Evolutionary conservation across 2,113 vertebrate genomes (phyloP), one percentile per base, ranked within the genome.

Genomic region (Actinemys pallida): DNA sequence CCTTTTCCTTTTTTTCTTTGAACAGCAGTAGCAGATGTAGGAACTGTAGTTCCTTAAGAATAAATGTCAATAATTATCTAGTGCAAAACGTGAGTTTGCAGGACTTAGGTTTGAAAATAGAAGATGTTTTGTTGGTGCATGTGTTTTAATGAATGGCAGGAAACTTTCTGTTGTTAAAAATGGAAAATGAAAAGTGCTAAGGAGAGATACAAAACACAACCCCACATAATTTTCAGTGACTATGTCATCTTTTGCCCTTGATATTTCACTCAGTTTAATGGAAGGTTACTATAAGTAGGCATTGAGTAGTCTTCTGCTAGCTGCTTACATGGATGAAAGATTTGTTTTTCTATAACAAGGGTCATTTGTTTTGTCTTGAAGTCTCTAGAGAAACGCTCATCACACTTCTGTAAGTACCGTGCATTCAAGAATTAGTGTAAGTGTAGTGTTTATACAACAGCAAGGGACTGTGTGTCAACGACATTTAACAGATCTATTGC

Each of bases 241-340:
- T 93, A 87, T 79, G 87, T 94, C 56, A 62, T 53, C 87, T 90
- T 88, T 91, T 89, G 92, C 91, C 94, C 93, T 96, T 95, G 88
- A 7, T 90, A 93, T 92, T 92, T 92, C 56, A 56, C 3, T 35
- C 13, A 45, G 8, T 25, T 94, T 85, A 93, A 72, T 24, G 79
- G 81, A 95, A 35, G 94, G 31, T 57, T 54, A 80, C 93, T 88
- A 84, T 57, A 83, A 47, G 95, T 86, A 93, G 93, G 94, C 89
- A 95, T 93, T 97, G 94, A 96, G 87, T 95, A 91, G 20, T 83
- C 53, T 92, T 88, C 88, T 95, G 87, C 92, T 95, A 81, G 81
- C 95, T 95, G 86, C 35, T 94, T 62, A n/a, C 5, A 0, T 86
- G 83, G 87, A 89, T 90, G 86, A 85, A 95, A 84, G 75, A 65